phyloP scores from a whole-genome alignment of 2,113 vertebrate genomes.

The Caranx ignobilis region DNA sequence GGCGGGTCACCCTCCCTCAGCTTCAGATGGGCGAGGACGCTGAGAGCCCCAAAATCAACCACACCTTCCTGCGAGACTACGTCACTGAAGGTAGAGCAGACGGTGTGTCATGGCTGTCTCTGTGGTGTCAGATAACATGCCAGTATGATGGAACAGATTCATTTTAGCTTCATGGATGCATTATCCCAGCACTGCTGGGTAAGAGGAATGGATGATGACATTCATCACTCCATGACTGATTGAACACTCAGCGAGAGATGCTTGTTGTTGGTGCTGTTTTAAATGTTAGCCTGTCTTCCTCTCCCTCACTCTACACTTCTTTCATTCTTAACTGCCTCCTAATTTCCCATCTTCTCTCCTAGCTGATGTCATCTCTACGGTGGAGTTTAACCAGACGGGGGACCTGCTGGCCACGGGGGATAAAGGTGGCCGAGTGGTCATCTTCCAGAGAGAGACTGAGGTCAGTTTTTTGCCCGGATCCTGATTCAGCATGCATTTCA shows the following conservation, averaged over 20 bases:
- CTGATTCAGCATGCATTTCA: background rate
- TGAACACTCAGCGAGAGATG: background rate
- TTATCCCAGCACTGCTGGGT: slow-evolving; percentile 2
- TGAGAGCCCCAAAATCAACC: slow-evolving; percentile 97
- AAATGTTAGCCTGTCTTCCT: slow-evolving; percentile 1
- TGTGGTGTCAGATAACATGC: slow-evolving; percentile 46
- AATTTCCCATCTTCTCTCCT: slow-evolving; percentile 26
- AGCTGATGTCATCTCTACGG: slow-evolving; percentile 99
- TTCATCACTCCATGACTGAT: slow-evolving; percentile 3
- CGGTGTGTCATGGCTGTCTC: background rate
- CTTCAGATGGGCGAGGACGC: slow-evolving; percentile 99
- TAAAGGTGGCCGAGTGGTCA: slow-evolving; percentile 98
- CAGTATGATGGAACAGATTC: slow-evolving; percentile 27
- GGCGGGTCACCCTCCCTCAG: slow-evolving; percentile 88
- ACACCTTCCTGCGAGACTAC: slow-evolving; percentile 99
- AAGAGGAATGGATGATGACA: slow-evolving; percentile 12
- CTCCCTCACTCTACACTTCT: background rate
- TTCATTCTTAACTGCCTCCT: background rate
- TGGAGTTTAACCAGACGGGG: slow-evolving; percentile 99
- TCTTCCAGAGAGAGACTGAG: slow-evolving; percentile 98
- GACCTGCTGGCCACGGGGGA: slow-evolving; percentile 98
- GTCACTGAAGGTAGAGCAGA: slow-evolving; percentile 94
- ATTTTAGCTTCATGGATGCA: slow-evolving; percentile 27
- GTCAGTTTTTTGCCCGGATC: slow-evolving; percentile 73
- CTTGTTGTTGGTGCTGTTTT: background rate